Evolutionary conservation across 2,113 vertebrate genomes (phyloP).

Genomic region (Paramisgurnus dabryanus): DNA sequence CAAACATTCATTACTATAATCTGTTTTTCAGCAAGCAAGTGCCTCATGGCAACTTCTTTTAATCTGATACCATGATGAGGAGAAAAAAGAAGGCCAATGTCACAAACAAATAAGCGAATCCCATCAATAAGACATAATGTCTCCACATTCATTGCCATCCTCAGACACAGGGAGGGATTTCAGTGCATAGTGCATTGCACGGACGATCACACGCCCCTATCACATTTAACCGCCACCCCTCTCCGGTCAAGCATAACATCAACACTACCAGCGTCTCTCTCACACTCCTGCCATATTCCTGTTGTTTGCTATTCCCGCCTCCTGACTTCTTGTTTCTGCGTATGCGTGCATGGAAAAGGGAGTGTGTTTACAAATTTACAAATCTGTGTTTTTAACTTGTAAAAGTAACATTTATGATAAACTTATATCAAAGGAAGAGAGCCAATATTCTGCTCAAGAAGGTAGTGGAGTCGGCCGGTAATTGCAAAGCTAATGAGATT

Average conservation of each 20-base stretch:
- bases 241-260: slow-evolving; percentile 33
- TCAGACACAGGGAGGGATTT: neutral
- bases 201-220: slow-evolving; percentile 25
- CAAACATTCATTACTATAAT: slow-evolving; percentile 52
- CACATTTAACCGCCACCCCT: slow-evolving; percentile 36
- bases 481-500: slow-evolving; percentile 65
- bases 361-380: slow-evolving; percentile 32
- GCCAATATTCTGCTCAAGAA: slow-evolving; percentile 53
- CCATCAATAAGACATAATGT: slow-evolving; percentile 32
- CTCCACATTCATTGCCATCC: slow-evolving; percentile 45
- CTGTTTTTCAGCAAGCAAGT: slow-evolving; percentile 34
- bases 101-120: slow-evolving; percentile 61
- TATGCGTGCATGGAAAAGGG: neutral
- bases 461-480: slow-evolving; percentile 28
- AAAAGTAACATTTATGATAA: neutral
- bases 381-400: slow-evolving; percentile 27
- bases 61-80: slow-evolving; percentile 14
- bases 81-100: slow-evolving; percentile 58
- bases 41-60: slow-evolving; percentile 25
- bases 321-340: slow-evolving; percentile 45
- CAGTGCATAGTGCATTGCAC: neutral
- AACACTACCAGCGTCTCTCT: slow-evolving; percentile 49
- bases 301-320: slow-evolving; percentile 1
- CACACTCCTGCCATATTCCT: slow-evolving; percentile 59
- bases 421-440: neutral